These are phyloP conservation scores for Leptinotarsa tumamoca DNA, from an alignment of 2,888 invertebrate species.

Conservation along the genomic window DNA sequence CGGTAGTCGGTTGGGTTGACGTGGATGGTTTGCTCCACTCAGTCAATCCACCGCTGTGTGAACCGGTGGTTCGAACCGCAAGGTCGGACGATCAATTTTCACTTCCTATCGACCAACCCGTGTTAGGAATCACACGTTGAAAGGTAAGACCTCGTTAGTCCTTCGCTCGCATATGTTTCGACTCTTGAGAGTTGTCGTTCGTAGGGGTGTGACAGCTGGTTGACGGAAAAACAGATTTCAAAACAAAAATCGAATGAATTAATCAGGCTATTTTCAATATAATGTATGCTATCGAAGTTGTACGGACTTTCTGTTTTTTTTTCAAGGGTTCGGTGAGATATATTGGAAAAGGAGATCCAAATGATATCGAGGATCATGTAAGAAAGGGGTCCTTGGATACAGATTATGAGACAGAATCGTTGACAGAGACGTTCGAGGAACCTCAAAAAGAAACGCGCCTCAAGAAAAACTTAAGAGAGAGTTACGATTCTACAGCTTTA, in stretches of 20 bases:
- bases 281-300: not conserved
- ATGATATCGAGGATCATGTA: not conserved
- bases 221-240: no score
- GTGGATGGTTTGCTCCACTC: no score
- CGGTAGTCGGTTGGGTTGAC: no score
- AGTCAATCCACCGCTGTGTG: no score
- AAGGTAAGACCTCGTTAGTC: no score
- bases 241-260: not conserved
- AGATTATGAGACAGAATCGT: not conserved
- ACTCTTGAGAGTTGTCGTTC: no score
- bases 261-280: not conserved
- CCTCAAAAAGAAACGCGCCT: not conserved
- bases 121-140: no score
- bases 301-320: not conserved
- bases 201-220: no score
- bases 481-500: not conserved
- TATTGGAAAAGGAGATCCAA: not conserved
- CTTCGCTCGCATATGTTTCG: no score
- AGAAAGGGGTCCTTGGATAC: not conserved
- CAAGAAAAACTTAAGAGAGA: not conserved
- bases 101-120: no score
- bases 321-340: slow-evolving; percentile 25
- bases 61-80: no score
- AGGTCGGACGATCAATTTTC: no score
- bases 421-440: not conserved